Percentiles rank a stretch among this genome's conserved stretches.
Conservation (phyloP, 2,888 invertebrate species). For the Cheiracanthium punctorium region DNA sequence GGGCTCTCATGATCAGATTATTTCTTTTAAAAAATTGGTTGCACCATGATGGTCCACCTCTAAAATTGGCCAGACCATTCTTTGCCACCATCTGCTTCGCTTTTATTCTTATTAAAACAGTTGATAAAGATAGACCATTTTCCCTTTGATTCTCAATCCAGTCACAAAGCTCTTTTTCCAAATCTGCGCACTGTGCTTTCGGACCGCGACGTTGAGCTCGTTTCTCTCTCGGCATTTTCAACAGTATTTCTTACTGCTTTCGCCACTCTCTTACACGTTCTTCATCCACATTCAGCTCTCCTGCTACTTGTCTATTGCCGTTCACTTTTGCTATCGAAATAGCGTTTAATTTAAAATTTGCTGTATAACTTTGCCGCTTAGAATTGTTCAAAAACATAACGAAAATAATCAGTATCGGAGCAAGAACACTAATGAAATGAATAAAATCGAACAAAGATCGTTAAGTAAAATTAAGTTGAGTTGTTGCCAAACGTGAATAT, state of each 20-base stretch:
- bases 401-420: no score
- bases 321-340: neutral
- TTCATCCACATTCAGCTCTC: neutral
- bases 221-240: neutral
- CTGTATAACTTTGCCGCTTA: neutral
- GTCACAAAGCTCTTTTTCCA: neutral
- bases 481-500: no score
- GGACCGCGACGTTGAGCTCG: neutral
- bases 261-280: neutral
- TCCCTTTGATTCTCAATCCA: conserved; percentile 1
- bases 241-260: neutral
- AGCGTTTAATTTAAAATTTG: neutral
- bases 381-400: neutral
- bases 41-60: neutral
- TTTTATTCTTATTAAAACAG: neutral
- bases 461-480: no score
- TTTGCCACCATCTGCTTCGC: neutral
- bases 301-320: neutral
- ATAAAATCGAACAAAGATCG: no score
- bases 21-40: neutral
- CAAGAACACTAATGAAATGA: no score
- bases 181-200: neutral
- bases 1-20: neutral
- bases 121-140: neutral
- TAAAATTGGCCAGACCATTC: neutral